Base-by-base conservation (phyloP, 2,797 vertebrate genomes). In the Lutjanus campechanus region DNA sequence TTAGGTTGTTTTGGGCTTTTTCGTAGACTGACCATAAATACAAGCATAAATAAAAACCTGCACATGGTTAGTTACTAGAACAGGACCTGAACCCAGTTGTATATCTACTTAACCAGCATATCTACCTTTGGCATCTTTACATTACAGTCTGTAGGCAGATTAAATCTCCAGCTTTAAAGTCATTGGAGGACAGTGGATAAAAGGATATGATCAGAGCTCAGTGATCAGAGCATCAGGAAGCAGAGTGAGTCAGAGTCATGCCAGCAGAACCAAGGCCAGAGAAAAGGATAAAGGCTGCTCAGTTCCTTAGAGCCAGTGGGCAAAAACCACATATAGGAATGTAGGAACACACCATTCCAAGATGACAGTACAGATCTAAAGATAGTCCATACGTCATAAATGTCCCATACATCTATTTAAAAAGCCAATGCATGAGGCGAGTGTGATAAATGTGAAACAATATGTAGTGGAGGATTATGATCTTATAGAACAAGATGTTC, bases 201-300 rank as follows among this genome's bases (percentile, higher is more conserved):
- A 73, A 63, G 65, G 49, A 64, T 8, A 0, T 47, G 71, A 84
- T 81, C 69, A 68, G 67, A 83, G 81, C 60, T 80, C 65, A 72
- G 73, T 55, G 61, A 84, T 79, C 58, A 77, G 60, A 81, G 83
- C 46, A 70, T 71, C 17, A 60, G 69, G 62, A 70, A 75, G 64
- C 19, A 20, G 63, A 40, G 55, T 86, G 79, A 88, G 69, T 84
- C 85, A 83, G 77, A 66, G 56, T 60, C 41, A 59, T 69, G 73
- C 69, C 69, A 80, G 67, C 58, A 82, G 56, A 60, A 25, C 25
- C 73, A 63, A 74, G 62, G 68, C 73, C 62, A 74, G 25, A 69
- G 61, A 66, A 17, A 36, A 59, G 61, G 73, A 86, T 55, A 69
- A 75, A 77, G 61, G 44, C 64, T 46, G 53, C 58, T 69, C 41